phyloP scores from a whole-genome alignment of 2,113 vertebrate genomes.

The Malurus melanocephalus region DNA sequence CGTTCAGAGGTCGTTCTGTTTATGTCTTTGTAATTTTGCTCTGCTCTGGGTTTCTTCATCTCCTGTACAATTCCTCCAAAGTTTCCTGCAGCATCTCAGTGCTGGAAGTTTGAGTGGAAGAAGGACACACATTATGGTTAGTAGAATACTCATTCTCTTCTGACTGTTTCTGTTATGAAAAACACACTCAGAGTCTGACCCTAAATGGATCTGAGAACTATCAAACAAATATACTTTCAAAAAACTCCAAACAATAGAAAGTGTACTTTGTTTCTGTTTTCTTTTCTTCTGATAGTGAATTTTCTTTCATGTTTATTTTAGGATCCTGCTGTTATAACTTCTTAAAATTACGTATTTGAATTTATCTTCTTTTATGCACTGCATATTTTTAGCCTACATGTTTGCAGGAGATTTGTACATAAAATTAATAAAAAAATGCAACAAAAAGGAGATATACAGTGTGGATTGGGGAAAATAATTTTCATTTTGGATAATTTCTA shows the following conservation, averaged over 20 bases:
- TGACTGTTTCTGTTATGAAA: neutral
- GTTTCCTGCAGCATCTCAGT: neutral
- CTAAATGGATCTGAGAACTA: neutral
- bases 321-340: neutral
- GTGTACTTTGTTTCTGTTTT: neutral
- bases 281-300: neutral
- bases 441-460: neutral
- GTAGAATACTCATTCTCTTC: neutral
- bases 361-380: neutral
- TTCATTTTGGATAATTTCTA: neutral
- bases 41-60: neutral
- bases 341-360: neutral
- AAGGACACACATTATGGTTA: neutral
- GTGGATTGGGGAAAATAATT: neutral
- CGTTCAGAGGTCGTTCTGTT: rapidly evolving
- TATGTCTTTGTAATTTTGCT: neutral
- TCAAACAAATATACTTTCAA: neutral
- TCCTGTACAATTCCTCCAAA: neutral
- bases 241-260: neutral
- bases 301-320: neutral
- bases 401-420: neutral
- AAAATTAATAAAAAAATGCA: neutral
- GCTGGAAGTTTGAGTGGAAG: neutral
- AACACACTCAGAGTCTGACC: neutral
- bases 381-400: neutral